Evolutionary conservation across 2,888 invertebrate genomes (phyloP).

Genomic region (Lissonota sp.): DNA sequence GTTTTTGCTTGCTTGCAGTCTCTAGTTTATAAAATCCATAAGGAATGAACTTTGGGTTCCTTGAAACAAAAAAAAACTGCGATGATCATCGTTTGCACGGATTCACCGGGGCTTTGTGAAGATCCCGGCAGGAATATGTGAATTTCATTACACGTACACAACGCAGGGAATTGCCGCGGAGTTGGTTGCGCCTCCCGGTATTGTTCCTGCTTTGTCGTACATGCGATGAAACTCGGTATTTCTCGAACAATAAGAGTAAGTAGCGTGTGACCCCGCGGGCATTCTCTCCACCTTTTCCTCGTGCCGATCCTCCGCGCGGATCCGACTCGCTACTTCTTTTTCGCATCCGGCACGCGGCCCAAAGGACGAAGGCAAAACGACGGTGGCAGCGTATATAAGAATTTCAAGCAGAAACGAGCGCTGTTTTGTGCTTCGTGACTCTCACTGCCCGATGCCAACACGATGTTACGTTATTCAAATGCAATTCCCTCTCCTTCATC

Average conservation of each 20-base stretch:
- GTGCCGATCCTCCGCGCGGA: not conserved
- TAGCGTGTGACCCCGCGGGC: conserved; percentile 58
- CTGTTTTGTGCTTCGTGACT: conserved; percentile 55
- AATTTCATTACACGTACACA: not conserved
- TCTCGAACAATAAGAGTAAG: conserved; percentile 60
- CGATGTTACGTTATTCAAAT: conserved; percentile 75
- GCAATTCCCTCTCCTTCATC: conserved; percentile 23
- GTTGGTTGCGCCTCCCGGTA: conserved; percentile 39
- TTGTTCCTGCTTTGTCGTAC: conserved; percentile 61
- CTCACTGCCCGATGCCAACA: conserved; percentile 48
- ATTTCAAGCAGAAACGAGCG: conserved; percentile 40
- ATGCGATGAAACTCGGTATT: conserved; percentile 53
- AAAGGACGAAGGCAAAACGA: conserved; percentile 18
- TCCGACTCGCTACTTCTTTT: conserved; percentile 34
- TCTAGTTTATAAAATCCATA: too few species aligned
- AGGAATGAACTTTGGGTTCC: too few species aligned
- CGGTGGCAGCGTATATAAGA: conserved; percentile 18
- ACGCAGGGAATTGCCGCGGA: conserved; percentile 4
- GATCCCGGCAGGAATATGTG: not conserved
- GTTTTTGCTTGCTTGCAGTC: too few species aligned
- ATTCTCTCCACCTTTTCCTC: conserved; percentile 2
- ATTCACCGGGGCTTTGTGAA: conserved; percentile 18
- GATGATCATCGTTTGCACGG: not conserved
- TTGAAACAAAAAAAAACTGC: not conserved
- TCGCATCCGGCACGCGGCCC: conserved; percentile 52